These are phyloP conservation scores for Enteromius trimaculatus DNA, from an alignment of 2,797 vertebrate species.

Conservation along the genomic window DNA sequence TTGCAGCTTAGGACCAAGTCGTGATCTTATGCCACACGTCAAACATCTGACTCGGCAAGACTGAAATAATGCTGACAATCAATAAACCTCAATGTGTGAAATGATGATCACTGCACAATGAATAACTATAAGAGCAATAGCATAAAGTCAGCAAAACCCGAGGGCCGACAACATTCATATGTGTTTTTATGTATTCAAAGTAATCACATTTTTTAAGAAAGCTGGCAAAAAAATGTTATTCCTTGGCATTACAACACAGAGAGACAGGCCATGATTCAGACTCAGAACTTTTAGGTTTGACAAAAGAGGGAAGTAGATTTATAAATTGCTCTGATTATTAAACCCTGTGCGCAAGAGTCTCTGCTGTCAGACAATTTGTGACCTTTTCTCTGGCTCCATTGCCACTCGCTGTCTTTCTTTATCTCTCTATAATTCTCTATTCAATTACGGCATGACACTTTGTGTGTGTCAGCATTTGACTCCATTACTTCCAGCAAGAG, in stretches of 20 bases:
- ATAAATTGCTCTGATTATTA: slow-evolving; percentile 38
- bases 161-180: neutral
- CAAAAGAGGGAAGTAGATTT: slow-evolving; percentile 19
- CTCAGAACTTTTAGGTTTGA: slow-evolving; percentile 13
- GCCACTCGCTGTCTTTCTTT: slow-evolving; percentile 37
- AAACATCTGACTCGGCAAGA: slow-evolving; percentile 8
- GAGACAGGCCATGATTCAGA: neutral
- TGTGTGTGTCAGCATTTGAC: slow-evolving; percentile 56
- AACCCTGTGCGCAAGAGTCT: neutral
- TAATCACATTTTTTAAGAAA: neutral
- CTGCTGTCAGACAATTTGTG: slow-evolving; percentile 30
- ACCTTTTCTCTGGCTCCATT: slow-evolving; percentile 31
- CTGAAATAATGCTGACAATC: neutral
- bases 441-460: slow-evolving; percentile 43
- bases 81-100: neutral
- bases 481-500: slow-evolving; percentile 43
- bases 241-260: neutral
- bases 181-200: neutral
- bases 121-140: neutral
- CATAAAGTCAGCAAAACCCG: slow-evolving; percentile 1
- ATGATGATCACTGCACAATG: neutral
- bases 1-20: neutral
- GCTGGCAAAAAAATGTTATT: neutral
- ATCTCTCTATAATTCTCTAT: slow-evolving; percentile 32
- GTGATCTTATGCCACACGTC: neutral